phyloP scores from a whole-genome alignment of 2,113 vertebrate species.

The Artemisiospiza belli region DNA sequence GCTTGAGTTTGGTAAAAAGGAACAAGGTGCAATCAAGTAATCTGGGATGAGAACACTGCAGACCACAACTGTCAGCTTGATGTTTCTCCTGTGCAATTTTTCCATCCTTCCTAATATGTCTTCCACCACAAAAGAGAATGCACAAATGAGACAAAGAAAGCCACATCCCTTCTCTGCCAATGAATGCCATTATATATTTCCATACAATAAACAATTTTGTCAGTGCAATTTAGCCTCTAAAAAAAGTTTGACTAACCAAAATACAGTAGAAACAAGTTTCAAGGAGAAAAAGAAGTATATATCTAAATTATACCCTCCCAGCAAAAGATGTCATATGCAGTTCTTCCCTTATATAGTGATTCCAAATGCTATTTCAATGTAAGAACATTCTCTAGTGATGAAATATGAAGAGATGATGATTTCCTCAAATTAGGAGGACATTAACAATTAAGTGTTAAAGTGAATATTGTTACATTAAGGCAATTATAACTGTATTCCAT shows the following conservation, averaged over 20 bases:
- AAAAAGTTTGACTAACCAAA: not conserved
- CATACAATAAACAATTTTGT: not conserved
- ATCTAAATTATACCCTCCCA: not conserved
- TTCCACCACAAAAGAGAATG: constrained; percentile 59
- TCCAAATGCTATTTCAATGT: constrained; percentile 18
- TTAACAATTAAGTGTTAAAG: constrained; percentile 79
- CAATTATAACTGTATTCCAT: constrained; percentile 78
- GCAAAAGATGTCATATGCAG: not conserved
- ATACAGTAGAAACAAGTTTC: not conserved
- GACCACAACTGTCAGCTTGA: constrained; percentile 34
- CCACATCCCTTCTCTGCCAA: constrained; percentile 31
- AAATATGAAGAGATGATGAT: constrained; percentile 70
- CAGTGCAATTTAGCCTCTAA: constrained; percentile 11
- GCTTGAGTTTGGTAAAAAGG: constrained; percentile 16
- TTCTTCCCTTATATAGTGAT: not conserved
- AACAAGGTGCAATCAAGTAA: constrained; percentile 11
- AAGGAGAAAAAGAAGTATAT: not conserved
- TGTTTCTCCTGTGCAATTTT: constrained; percentile 34
- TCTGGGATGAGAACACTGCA: constrained; percentile 18
- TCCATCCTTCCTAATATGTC: constrained; percentile 43
- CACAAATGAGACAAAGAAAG: constrained; percentile 10
- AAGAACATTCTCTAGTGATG: constrained; percentile 62
- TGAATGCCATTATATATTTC: not conserved
- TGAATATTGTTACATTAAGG: constrained; percentile 69
- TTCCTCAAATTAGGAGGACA: constrained; percentile 73